These are phyloP conservation scores for Pygoscelis antarcticus DNA, from an alignment of 2,113 vertebrate genomes.

Conservation along the genomic window DNA sequence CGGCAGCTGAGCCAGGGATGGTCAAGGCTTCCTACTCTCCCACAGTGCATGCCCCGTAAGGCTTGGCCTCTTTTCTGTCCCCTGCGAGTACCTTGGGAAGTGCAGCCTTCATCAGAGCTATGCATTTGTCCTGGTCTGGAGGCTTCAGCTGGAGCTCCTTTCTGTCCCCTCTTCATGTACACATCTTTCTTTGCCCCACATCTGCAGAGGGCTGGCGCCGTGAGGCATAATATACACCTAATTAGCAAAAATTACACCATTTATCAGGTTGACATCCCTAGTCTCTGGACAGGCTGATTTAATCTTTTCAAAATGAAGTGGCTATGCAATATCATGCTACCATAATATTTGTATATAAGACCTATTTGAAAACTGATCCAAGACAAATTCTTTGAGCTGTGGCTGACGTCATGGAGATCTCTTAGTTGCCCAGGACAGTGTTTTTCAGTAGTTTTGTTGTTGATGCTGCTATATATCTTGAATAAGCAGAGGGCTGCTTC, in stretches of 20 bases:
- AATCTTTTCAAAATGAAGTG: not conserved
- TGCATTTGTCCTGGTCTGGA: not conserved
- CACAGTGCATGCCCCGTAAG: fast-evolving
- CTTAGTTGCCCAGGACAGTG: not conserved
- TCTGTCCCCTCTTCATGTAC: not conserved
- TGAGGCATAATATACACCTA: too few relatives aligned
- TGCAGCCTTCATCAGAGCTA: not conserved
- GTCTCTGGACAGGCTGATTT: not conserved
- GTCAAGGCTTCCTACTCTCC: not conserved
- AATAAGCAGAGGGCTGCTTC: not conserved
- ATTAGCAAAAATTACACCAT: fast-evolving
- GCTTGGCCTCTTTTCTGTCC: not conserved
- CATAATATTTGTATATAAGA: not conserved
- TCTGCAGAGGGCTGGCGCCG: not conserved
- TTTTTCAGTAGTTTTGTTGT: not conserved
- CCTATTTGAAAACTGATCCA: not conserved
- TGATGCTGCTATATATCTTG: not conserved
- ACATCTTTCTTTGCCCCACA: not conserved
- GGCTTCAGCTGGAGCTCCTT: not conserved
- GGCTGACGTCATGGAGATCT: not conserved
- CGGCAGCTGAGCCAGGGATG: not conserved
- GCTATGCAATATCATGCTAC: not conserved
- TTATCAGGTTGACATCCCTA: not conserved
- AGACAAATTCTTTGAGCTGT: not conserved
- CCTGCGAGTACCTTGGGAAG: not conserved